Percentiles rank a stretch among this genome's conserved stretches.
These are phyloP conservation scores for Grus americana DNA, from an alignment of 2,113 vertebrate species.

Conservation along the genomic window DNA sequence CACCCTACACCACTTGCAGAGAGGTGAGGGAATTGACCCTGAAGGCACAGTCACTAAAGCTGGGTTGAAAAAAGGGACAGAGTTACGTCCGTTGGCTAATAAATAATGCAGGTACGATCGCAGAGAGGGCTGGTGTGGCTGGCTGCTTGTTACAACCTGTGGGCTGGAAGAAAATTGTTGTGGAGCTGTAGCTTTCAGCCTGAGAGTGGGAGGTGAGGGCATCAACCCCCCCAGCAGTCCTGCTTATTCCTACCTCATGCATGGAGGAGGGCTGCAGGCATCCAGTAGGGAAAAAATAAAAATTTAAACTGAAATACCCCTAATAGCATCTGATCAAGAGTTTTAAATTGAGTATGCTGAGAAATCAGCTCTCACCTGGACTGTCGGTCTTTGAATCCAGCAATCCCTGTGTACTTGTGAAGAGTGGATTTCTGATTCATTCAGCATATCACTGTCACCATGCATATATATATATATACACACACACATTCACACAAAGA, in stretches of 20 bases:
- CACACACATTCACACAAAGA: neutral
- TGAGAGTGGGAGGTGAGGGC: neutral
- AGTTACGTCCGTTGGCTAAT: neutral
- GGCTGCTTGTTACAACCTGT: neutral
- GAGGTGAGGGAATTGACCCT: neutral
- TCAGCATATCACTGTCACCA: neutral
- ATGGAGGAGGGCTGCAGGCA: neutral
- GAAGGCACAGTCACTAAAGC: neutral
- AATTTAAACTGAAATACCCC: neutral
- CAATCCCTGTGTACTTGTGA: neutral
- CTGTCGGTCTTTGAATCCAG: neutral
- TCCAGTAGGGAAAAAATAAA: neutral
- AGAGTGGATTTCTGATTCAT: neutral
- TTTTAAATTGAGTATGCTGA: neutral
- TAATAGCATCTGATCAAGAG: too few relatives aligned
- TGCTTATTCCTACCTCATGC: neutral
- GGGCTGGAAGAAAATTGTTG: neutral
- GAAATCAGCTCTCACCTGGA: neutral
- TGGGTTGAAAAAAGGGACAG: conserved; percentile 25
- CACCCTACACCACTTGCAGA: neutral
- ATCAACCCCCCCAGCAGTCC: neutral
- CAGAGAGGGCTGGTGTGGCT: neutral
- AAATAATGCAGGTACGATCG: conserved; percentile 25
- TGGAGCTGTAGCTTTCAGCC: neutral
- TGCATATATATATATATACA: neutral